These are phyloP conservation scores for Galendromus occidentalis DNA, from an alignment of 1,140 invertebrate genomes.

Conservation along the genomic window DNA sequence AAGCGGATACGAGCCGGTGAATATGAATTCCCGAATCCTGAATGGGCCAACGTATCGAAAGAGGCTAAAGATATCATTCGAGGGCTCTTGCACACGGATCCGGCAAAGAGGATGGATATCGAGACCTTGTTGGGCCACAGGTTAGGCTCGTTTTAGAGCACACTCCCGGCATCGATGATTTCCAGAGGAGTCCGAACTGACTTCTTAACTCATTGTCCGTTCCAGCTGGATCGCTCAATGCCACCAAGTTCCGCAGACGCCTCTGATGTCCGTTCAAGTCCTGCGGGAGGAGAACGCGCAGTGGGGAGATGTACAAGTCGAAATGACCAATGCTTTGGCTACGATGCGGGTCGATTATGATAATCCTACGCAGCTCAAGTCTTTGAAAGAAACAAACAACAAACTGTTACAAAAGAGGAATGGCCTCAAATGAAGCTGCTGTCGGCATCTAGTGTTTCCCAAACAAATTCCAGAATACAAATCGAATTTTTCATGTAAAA, in stretches of 20 bases:
- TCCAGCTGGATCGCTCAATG: slow-evolving; percentile 31
- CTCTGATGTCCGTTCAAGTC: slow-evolving; percentile 65
- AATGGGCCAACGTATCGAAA: slow-evolving; percentile 81
- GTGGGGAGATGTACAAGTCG: slow-evolving; percentile 93
- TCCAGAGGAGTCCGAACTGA: no score
- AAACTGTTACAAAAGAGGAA: slow-evolving; percentile 6
- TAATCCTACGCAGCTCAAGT: slow-evolving; percentile 29
- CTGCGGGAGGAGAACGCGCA: slow-evolving; percentile 51
- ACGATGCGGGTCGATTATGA: slow-evolving; percentile 93
- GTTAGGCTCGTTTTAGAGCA: neutral
- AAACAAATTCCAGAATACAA: no score
- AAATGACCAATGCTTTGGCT: slow-evolving; percentile 86
- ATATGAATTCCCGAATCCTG: slow-evolving; percentile 86
- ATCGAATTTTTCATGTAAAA: no score
- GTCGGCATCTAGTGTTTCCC: no score
- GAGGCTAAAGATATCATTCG: slow-evolving; percentile 84
- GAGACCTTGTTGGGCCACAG: slow-evolving; percentile 26
- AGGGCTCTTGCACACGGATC: slow-evolving; percentile 78
- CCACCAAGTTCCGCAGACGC: slow-evolving; percentile 73
- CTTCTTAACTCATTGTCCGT: neutral
- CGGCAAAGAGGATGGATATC: slow-evolving; percentile 66
- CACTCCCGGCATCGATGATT: no score
- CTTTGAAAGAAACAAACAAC: slow-evolving; percentile 21
- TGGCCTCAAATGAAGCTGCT: no score
- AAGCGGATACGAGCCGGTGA: slow-evolving; percentile 83